Base-by-base conservation (phyloP, 64 coral and sea anemone species). In the Exaiptasia diaphana region DNA sequence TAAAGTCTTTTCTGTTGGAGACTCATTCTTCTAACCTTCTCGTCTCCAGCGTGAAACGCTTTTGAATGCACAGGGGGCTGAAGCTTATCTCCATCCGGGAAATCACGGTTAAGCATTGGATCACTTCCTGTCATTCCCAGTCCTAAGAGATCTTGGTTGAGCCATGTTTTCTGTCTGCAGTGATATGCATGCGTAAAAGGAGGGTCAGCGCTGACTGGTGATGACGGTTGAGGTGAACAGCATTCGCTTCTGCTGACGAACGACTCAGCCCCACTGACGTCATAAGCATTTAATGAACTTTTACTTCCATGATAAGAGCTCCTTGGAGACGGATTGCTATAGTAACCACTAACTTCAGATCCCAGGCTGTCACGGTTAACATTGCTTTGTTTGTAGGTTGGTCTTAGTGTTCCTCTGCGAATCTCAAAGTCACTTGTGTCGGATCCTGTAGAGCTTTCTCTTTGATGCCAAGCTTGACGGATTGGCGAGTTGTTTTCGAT, bases 331-430 rank as follows among this genome's bases (percentile, higher is more conserved):
- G 38, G 1, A 23, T 73, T 44, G 18, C 69, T 73, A 49, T 73
- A 73, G 43, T 73, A 73, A 41, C 69, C 69, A 27, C 69, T 73
- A 20, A 73, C 18, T 29, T 73, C 69, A 17, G 69, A 73, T 29
- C 39, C 69, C 20, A 27, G 32, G 69, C 69, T 73, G 5, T 73
- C 69, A 25, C 39, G 69, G 26, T 73, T 73, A 24, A 26, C 38
- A 24, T 6, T 25, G 3, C 13, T 30, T 18, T 73, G 1, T 25
- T 73, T 41, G 18, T 29, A 44, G 14, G 38, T 4, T n/a, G 25
- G 38, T 25, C 38, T 24, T 28, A 17, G 38, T 46, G 36, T 15
- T 44, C 68, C 25, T 49, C 6, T 30, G 39, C 69, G n/a, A 41
- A 25, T 22, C 21, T 73, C 69, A 23, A 44, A 73, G 38, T 73